Evolutionary conservation across 2,113 vertebrate species (phyloP).

Genomic region (Crotalus viridis): DNA sequence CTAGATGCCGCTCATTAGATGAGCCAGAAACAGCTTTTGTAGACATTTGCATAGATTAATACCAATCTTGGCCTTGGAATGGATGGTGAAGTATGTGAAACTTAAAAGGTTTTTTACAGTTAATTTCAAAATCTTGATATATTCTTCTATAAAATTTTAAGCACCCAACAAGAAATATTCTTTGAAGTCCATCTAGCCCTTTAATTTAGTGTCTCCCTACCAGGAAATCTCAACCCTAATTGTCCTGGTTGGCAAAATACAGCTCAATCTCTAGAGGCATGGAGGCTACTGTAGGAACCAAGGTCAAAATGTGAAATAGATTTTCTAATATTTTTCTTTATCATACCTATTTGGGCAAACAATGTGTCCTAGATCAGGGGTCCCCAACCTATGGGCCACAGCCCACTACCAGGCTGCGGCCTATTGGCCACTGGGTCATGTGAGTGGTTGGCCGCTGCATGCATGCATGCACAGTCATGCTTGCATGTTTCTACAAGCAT

Average conservation of each 20-base stretch:
- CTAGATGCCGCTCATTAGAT: background rate
- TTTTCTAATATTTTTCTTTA: background rate
- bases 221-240: background rate
- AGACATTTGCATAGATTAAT: too few species aligned
- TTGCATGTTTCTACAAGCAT: too few species aligned
- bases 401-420: too few species aligned
- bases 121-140: background rate
- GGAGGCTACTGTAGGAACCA: background rate
- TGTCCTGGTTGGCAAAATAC: background rate
- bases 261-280: background rate
- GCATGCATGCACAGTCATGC: too few species aligned
- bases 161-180: background rate
- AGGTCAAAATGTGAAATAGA: background rate
- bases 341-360: background rate
- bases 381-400: too few species aligned
- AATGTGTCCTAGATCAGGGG: background rate
- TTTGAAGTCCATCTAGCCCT: background rate
- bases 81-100: background rate
- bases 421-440: too few species aligned
- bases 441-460: too few species aligned
- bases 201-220: background rate
- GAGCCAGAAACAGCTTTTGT: background rate
- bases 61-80: background rate
- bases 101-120: background rate
- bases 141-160: background rate